phyloP scores from a whole-genome alignment of 2,797 vertebrate genomes.

The Amblyraja radiata region DNA sequence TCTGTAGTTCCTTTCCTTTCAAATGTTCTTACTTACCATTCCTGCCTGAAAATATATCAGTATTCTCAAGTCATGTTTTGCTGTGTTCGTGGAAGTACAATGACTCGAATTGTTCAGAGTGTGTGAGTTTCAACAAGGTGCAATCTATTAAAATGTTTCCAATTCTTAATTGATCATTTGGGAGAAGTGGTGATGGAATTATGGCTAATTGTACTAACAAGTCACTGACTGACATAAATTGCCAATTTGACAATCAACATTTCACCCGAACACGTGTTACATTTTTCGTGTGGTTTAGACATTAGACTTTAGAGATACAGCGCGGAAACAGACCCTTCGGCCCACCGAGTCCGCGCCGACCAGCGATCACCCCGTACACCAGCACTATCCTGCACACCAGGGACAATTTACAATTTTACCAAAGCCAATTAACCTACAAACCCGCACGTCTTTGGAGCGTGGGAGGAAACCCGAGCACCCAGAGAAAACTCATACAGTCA shows the following conservation, averaged over 20 bases:
- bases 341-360: no score
- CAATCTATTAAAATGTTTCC: neutral
- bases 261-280: neutral
- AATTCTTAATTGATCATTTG: constrained; percentile 19
- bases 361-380: no score
- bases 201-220: constrained; percentile 12
- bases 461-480: no score
- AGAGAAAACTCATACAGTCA: no score
- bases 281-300: neutral
- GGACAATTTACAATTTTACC: no score
- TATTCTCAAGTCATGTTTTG: neutral
- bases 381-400: no score
- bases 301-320: no score
- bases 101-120: neutral
- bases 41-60: neutral
- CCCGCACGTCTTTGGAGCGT: no score
- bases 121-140: neutral
- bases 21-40: neutral
- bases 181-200: constrained; percentile 8
- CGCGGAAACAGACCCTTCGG: no score
- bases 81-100: no score
- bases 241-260: neutral
- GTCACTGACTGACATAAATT: constrained; percentile 8
- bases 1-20: neutral
- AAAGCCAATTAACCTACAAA: no score